Conservation (phyloP, 2,113 vertebrate species). For the Neolamprologus toae region DNA sequence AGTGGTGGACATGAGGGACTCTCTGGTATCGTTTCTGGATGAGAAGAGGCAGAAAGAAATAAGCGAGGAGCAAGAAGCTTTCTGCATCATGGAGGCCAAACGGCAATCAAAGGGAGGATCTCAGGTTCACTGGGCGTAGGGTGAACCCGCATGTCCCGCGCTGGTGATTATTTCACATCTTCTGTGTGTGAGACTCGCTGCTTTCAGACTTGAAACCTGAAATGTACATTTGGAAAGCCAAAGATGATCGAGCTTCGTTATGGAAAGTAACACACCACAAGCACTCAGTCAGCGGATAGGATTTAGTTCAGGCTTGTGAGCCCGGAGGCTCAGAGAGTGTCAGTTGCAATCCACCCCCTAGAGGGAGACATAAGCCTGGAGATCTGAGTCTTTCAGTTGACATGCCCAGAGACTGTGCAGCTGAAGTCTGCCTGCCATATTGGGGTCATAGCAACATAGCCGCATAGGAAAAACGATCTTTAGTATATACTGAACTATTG, state of each 20-base stretch:
- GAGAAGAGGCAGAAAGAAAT: slow-evolving; percentile 83
- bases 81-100: slow-evolving; percentile 64
- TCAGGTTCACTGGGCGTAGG: slow-evolving; percentile 70
- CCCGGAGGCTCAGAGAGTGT: background rate
- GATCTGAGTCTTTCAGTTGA: background rate
- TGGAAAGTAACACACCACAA: background rate
- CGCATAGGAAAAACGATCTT: background rate
- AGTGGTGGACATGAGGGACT: slow-evolving; percentile 84
- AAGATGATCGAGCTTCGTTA: slow-evolving; percentile 26
- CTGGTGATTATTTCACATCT: background rate
- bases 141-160: background rate
- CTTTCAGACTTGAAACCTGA: background rate
- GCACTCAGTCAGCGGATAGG: background rate
- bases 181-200: background rate
- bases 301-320: background rate
- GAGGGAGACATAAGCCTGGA: slow-evolving; percentile 27
- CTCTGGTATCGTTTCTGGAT: slow-evolving; percentile 83
- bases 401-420: background rate
- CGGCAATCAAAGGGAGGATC: slow-evolving; percentile 52
- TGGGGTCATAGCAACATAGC: background rate
- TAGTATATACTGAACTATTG: background rate
- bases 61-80: slow-evolving; percentile 56
- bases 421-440: background rate
- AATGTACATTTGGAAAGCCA: slow-evolving; percentile 43
- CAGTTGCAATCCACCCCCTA: background rate